Base-by-base conservation (phyloP, 2,797 vertebrate genomes). In the Lagodon rhomboides region DNA sequence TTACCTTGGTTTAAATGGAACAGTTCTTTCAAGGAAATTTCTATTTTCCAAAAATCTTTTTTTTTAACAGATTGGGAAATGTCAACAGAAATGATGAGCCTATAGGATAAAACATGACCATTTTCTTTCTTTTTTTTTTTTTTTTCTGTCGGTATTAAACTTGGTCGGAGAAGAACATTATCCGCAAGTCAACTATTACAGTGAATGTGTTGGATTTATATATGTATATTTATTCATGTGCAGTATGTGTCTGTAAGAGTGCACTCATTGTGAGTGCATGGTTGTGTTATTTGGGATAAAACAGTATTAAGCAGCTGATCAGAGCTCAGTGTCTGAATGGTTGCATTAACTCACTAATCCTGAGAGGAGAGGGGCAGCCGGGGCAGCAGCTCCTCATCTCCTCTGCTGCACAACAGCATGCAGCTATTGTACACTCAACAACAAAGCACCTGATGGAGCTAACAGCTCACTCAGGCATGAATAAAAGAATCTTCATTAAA, bases 261-360 rank as follows among this genome's bases (percentile, higher is more conserved):
- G 41, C 44, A 22, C 41, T 53, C 23, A 58, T 73, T 34, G 27
- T 51, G 58, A 23, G 1, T 70, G 74, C 78, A 44, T 50, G 69
- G 34, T 15, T 73, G 79, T 82, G 71, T 86, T 83, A 86, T 90
- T 86, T 68, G 65, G 91, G 93, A 95, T 95, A 83, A 94, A 95
- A 85, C 58, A 88, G 89, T 81, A 93, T 93, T 95, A 94, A 92
- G 92, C 89, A 84, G 90, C 89, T 93, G 93, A 94, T 94, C 87
- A 75, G 93, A 91, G 92, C 92, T 94, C 94, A 94, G 89, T 94
- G 90, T 92, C 92, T 86, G 91, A 92, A 94, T 90, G 87, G 88
- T 82, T 93, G 93, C 90, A 93, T 96, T 95, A 94, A 76, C 38
- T 89, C 75, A 85, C 83, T 94, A 96, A 98, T 97, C 96, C 94